Conservation (phyloP, 2,113 vertebrate species). For the Felis chaus region DNA sequence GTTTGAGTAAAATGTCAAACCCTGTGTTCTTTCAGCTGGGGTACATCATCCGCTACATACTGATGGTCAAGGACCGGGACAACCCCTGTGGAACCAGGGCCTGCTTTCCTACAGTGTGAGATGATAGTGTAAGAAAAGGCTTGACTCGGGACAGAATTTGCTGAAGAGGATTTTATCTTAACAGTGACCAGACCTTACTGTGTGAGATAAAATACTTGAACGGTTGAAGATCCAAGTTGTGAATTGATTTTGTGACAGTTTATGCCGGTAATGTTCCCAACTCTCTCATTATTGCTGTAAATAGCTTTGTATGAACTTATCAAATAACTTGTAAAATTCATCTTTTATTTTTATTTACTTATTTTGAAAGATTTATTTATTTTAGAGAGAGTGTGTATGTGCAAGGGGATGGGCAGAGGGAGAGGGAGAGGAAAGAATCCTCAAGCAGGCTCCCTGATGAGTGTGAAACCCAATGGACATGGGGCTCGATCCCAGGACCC, state of each 20-base stretch:
- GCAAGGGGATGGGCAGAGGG: no score
- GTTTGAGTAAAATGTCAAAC: neutral
- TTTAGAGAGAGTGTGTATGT: no score
- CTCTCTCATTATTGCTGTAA: slow-evolving; percentile 62
- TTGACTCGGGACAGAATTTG: neutral
- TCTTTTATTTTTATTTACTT: no score
- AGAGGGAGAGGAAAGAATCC: no score
- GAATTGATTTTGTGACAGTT: slow-evolving; percentile 70
- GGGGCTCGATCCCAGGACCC: no score
- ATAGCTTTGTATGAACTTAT: slow-evolving; percentile 75
- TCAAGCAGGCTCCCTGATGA: no score
- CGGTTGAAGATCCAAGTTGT: slow-evolving; percentile 65
- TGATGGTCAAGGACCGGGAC: slow-evolving; percentile 85
- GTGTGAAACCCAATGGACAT: no score
- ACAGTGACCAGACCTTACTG: slow-evolving; percentile 52
- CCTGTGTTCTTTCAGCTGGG: slow-evolving; percentile 83
- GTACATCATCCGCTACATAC: slow-evolving; percentile 84
- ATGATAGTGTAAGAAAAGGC: neutral
- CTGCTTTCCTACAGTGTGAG: slow-evolving; percentile 86
- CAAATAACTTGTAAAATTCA: slow-evolving; percentile 56
- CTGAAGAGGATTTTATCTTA: slow-evolving; percentile 52
- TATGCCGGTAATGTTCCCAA: slow-evolving; percentile 59
- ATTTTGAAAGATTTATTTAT: no score
- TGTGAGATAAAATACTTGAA: slow-evolving; percentile 46
- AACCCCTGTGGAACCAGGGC: slow-evolving; percentile 88